A percentile compares a stretch with the other conserved stretches of the same genome.
These are phyloP conservation scores for Morus bassanus DNA, from an alignment of 2,797 vertebrate species.

Conservation along the genomic window DNA sequence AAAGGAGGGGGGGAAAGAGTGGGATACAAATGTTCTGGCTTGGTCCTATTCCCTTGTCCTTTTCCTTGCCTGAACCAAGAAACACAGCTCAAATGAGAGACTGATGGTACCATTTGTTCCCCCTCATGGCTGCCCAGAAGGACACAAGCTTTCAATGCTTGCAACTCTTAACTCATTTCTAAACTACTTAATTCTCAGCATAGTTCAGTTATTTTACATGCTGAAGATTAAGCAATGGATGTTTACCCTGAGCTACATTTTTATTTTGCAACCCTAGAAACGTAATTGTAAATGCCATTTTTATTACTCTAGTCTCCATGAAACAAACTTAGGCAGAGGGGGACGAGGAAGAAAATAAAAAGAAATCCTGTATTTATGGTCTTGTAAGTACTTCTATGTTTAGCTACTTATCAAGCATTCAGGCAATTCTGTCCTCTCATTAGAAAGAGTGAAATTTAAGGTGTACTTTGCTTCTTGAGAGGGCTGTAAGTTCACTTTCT, in stretches of 20 bases:
- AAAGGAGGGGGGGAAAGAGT: not conserved
- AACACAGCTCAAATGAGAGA: not conserved
- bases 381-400: not conserved
- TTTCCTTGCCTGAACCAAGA: not conserved
- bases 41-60: not conserved
- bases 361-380: not conserved
- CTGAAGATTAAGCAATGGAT: conserved; percentile 41
- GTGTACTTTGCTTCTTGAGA: not conserved
- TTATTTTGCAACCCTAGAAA: conserved; percentile 59
- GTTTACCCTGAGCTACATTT: conserved; percentile 35
- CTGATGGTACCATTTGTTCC: not conserved
- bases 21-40: not conserved
- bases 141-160: not conserved
- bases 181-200: not conserved
- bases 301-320: not conserved
- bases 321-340: not conserved
- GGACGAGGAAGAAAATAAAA: not conserved
- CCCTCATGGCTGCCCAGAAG: not conserved
- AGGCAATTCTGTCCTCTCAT: not conserved
- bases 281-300: conserved; percentile 20
- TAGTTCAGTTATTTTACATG: not conserved
- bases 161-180: not conserved
- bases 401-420: not conserved
- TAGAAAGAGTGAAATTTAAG: not conserved
- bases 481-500: not conserved